These are phyloP conservation scores for Brachirus orientalis DNA, from an alignment of 2,113 vertebrate genomes.

Conservation along the genomic window DNA sequence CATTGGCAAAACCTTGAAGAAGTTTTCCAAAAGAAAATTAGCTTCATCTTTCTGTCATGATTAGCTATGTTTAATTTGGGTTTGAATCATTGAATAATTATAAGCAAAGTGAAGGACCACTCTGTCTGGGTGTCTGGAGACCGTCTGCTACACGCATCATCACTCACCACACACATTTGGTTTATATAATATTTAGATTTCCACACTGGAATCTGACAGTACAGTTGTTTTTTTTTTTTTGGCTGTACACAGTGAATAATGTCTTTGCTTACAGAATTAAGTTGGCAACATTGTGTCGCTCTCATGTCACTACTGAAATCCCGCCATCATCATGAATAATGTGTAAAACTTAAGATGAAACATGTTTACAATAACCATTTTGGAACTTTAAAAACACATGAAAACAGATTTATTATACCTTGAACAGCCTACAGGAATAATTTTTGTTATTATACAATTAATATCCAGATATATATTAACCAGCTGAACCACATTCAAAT, in stretches of 20 bases:
- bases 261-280: conserved; percentile 28
- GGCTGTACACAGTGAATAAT: conserved; percentile 34
- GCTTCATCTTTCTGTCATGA: conserved; percentile 45
- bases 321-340: conserved; percentile 31
- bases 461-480: conserved; percentile 18
- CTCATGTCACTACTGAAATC: conserved; percentile 38
- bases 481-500: neutral
- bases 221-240: conserved; percentile 23
- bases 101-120: conserved; percentile 29
- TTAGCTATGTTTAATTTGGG: conserved; percentile 45
- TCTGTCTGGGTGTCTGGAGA: conserved; percentile 16
- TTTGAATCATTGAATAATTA: conserved; percentile 45
- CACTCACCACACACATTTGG: conserved; percentile 26
- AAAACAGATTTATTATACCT: conserved; percentile 39
- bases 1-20: conserved; percentile 28
- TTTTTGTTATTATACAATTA: conserved; percentile 23
- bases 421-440: conserved; percentile 30
- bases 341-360: conserved; percentile 31
- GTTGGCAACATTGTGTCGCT: conserved; percentile 18
- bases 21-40: conserved; percentile 55
- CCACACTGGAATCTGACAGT: conserved; percentile 26
- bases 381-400: conserved; percentile 37
- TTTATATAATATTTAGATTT: conserved; percentile 41
- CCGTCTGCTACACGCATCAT: conserved; percentile 15
- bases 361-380: conserved; percentile 37